Conservation (phyloP, 2,797 vertebrate genomes). For the Serranus cabrilla region DNA sequence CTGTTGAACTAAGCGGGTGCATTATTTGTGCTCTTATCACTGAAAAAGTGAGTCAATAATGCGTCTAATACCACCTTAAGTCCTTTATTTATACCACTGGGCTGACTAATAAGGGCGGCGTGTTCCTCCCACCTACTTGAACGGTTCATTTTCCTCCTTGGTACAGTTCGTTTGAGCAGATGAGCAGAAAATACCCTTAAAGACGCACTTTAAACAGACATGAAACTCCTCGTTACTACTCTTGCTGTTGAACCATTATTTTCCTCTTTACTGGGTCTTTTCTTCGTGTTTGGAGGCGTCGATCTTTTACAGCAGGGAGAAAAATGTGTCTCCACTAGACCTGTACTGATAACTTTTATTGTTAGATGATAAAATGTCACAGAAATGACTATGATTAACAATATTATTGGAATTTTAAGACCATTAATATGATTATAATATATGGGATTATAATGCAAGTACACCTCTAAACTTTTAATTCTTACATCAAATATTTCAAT, state of each 20-base stretch:
- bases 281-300: no score
- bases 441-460: no score
- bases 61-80: background rate
- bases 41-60: background rate
- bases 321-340: background rate
- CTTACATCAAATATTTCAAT: no score
- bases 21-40: constrained; percentile 1
- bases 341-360: no score
- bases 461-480: no score
- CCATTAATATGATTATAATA: no score
- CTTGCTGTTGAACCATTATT: background rate
- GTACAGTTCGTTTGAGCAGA: background rate
- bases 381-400: no score
- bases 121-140: no score
- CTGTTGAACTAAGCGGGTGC: background rate
- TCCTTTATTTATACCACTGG: background rate
- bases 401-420: no score
- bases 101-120: background rate
- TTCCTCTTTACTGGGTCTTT: background rate
- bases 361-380: no score
- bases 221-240: no score
- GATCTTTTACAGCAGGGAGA: background rate
- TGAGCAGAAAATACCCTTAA: background rate
- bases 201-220: background rate
- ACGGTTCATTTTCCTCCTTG: background rate